These are phyloP conservation scores for Sebastes cheni DNA, from an alignment of 2,797 vertebrate species.

Conservation along the genomic window DNA sequence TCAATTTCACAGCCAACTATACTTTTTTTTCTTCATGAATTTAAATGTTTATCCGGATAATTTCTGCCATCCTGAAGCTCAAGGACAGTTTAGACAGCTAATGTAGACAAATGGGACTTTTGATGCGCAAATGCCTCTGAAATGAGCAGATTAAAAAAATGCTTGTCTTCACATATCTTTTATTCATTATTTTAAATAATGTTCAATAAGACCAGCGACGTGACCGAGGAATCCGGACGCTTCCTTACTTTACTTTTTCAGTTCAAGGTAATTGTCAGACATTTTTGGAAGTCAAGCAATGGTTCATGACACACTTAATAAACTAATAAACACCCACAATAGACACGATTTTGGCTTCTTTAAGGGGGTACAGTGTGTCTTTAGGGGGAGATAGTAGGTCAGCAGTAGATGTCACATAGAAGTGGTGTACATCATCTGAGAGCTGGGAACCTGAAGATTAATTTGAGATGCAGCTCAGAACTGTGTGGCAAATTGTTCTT, in stretches of 20 bases:
- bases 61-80: constrained; percentile 10
- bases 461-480: too few species aligned
- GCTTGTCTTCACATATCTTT: background rate
- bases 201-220: background rate
- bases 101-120: background rate
- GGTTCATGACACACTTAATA: background rate
- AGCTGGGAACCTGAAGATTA: too few species aligned
- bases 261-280: background rate
- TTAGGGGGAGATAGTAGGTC: too few species aligned
- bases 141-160: background rate
- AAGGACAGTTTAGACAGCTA: background rate
- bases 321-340: background rate
- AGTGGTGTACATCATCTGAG: too few species aligned
- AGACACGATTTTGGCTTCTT: too few species aligned
- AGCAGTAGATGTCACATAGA: too few species aligned
- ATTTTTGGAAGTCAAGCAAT: background rate
- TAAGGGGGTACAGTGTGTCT: too few species aligned
- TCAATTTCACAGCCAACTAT: constrained; percentile 57
- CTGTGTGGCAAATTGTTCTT: too few species aligned
- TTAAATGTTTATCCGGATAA: constrained; percentile 35
- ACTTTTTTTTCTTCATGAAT: constrained; percentile 50
- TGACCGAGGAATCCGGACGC: background rate
- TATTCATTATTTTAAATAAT: background rate
- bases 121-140: background rate
- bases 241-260: background rate